Base-by-base conservation (phyloP, 1,140 invertebrate genomes). In the Zeugodacus cucurbitae region DNA sequence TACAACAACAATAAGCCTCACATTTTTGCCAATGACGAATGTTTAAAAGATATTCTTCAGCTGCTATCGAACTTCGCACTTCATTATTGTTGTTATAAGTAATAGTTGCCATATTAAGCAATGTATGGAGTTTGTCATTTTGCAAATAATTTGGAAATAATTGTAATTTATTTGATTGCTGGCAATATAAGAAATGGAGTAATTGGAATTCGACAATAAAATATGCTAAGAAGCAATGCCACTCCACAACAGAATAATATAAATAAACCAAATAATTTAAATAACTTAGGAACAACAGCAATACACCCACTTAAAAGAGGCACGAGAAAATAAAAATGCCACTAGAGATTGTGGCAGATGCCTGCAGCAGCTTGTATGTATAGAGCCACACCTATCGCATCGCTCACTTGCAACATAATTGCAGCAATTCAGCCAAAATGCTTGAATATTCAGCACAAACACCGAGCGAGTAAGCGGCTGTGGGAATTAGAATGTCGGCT, bases 331-430 rank as follows among this genome's bases (percentile, higher is more conserved):
- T 41, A 44, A 54, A 82, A 82, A 82, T 82, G 37, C n/a, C 74
- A 82, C n/a, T 2, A 48, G 8, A 26, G n/a, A 29, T 22, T 17
- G n/a, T n/a, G 41, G 41, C 41, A 82, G 74, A 82, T 82, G 74
- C 37, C 44, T 48, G 74, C 74, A 82, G 74, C 44, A 26, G 74
- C 41, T 48, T 48, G n/a, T 0, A 82, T 26, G 5, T 34, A 29
- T n/a, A 82, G 44, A 8, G 44, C 74, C 74, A 82, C 74, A 82
- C 74, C 74, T 82, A 82, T 22, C 74, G n/a, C 74, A 82, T 22
- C 22, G 41, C 20, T 41, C 48, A 41, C 29, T 82, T 82, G 74
- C 37, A 82, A 48, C 74, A 82, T 26, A 82, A 82, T 48, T 41
- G 34, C 29, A 74, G 22, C 11, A 17, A 20, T 20, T 54, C 48